These are phyloP conservation scores for Montipora cactus DNA, from an alignment of 64 coral and sea anemone genomes.

Conservation along the genomic window DNA sequence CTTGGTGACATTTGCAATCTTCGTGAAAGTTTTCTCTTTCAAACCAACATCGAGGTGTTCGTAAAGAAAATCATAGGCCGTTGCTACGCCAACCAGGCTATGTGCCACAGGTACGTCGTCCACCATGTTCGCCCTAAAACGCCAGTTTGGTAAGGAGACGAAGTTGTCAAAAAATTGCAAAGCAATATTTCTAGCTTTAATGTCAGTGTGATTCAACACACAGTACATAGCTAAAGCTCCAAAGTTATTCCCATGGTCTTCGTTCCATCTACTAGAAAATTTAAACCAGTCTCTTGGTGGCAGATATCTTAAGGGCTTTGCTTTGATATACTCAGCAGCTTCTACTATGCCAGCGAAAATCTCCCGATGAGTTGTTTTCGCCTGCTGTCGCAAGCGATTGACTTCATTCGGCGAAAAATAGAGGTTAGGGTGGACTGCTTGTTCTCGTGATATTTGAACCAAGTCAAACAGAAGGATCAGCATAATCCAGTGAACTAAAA, in stretches of 20 bases:
- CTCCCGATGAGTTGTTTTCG: slow-evolving; percentile 64
- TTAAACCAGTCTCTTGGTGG: slow-evolving; percentile 55
- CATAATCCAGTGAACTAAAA: neutral
- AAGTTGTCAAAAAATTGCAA: slow-evolving; percentile 62
- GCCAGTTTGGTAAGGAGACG: slow-evolving; percentile 69
- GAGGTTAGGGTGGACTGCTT: slow-evolving; percentile 35
- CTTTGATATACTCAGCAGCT: slow-evolving; percentile 66
- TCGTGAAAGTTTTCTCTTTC: slow-evolving; percentile 24
- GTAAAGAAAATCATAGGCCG: slow-evolving; percentile 84
- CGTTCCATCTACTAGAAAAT: slow-evolving; percentile 90
- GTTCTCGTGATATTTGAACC: neutral
- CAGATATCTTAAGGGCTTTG: slow-evolving; percentile 10
- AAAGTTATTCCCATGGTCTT: slow-evolving; percentile 83
- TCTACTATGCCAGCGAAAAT: slow-evolving; percentile 56
- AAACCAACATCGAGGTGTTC: slow-evolving; percentile 53
- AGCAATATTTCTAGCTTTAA: slow-evolving; percentile 50
- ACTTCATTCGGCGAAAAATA: slow-evolving; percentile 65
- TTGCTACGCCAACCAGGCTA: slow-evolving; percentile 76
- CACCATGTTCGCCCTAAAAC: slow-evolving; percentile 29
- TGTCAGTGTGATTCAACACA: slow-evolving; percentile 68
- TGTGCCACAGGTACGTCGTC: slow-evolving; percentile 96
- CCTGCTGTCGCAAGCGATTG: slow-evolving; percentile 18
- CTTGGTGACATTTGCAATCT: slow-evolving; percentile 37
- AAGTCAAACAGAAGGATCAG: neutral
- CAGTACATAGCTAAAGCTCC: slow-evolving; percentile 76